Base-by-base conservation (phyloP, 1,140 invertebrate genomes). In the Penaeus chinensis region DNA sequence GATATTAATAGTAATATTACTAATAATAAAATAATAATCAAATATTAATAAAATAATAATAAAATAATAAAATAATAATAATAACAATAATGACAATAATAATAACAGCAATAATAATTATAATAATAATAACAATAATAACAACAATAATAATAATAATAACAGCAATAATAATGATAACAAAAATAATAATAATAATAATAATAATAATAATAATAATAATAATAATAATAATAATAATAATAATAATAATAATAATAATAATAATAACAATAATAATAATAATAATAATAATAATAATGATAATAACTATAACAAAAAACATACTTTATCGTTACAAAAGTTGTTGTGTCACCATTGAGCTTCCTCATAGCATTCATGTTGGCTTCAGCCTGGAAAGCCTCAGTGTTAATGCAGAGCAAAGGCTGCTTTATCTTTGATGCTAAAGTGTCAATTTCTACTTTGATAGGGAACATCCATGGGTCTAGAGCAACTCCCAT, bases 391-490 rank as follows among this genome's bases (percentile, higher is more conserved):
- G 95, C 94, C 91, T 95, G 95, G 91, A 95, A 95, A n/a, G 93
- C 94, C 90, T 95, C 94, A 62, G 94, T 94, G 91, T 95, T 95
- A 16, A 95, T 91, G 91, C 95, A 94, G 1, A 95, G 88, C 19
- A 95, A 90, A 16, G 94, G 95, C 91, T 95, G 93, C 22, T 91
- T 91, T 4, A 94, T 91, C 54, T 92, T 91, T 18, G 91, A 77
- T 81, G 93, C 92, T 1, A 95, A 82, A 3, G 92, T 89, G 27
- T 92, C 90, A 84, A 94, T 93, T 22, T 93, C 92, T 61, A 84
- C 89, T 91, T 94, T 94, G 54, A 95, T 91, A 0, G 95, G 94
- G 90, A 94, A 95, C 94, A 95, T 94, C 95, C 95, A 96, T 2
- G 94, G 94, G 91, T 96, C 95, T 60, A 96, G 88, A 37, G 94